Conservation (phyloP, 2,888 invertebrate species). For the Unio pictorum region DNA sequence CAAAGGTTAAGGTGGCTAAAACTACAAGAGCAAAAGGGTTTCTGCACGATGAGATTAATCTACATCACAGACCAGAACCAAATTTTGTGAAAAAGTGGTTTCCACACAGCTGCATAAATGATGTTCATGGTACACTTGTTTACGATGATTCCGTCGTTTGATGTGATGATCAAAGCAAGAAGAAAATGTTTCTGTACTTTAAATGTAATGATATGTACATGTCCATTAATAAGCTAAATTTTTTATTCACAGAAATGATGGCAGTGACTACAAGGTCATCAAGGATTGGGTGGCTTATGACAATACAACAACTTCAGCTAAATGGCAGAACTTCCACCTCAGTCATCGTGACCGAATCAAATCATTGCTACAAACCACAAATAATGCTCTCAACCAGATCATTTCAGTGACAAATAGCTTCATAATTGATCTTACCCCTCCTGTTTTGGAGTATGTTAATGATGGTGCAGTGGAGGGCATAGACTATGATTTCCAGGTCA, state of each 20-base stretch:
- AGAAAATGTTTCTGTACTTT: too few relatives aligned
- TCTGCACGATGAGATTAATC: too few relatives aligned
- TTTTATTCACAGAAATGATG: constrained; percentile 3
- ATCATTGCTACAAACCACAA: constrained; percentile 40
- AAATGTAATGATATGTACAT: too few relatives aligned
- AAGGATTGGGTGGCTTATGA: constrained; percentile 33
- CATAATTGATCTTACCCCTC: constrained; percentile 54
- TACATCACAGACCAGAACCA: too few relatives aligned
- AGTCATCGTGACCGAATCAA: constrained; percentile 46
- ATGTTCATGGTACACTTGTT: too few relatives aligned
- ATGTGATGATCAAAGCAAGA: too few relatives aligned
- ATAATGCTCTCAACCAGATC: constrained; percentile 44
- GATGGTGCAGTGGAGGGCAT: constrained; percentile 32
- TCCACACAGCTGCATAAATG: too few relatives aligned
- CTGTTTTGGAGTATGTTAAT: constrained; percentile 32
- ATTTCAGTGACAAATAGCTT: constrained; percentile 33
- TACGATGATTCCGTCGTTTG: too few relatives aligned
- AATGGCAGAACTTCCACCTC: constrained; percentile 51
- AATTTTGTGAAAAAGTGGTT: too few relatives aligned
- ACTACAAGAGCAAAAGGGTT: too few relatives aligned
- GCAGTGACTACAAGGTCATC: constrained; percentile 18
- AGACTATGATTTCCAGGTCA: constrained; percentile 49
- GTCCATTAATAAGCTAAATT: too few relatives aligned
- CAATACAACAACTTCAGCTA: constrained; percentile 22
- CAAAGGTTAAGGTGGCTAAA: too few relatives aligned